A percentile compares a stretch with the other conserved stretches of the same genome.
Conservation (phyloP, 2,888 invertebrate species). For the Caenorhabditis sp. region DNA sequence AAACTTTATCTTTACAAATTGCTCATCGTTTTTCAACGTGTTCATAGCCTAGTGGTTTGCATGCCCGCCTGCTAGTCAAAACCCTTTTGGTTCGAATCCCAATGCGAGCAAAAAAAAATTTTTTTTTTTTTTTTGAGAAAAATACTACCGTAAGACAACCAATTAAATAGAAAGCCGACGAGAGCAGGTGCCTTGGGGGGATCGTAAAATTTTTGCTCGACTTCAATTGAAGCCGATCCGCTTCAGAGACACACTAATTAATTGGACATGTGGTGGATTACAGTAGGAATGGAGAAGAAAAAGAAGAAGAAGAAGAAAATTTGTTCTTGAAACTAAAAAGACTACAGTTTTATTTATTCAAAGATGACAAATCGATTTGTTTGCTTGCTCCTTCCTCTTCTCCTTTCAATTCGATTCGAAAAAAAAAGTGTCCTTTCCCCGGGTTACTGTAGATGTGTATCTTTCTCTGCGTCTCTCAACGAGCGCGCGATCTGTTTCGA, state of each 20-base stretch:
- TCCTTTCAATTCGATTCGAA: background rate
- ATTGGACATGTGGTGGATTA: slow-evolving; percentile 1
- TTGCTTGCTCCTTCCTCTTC: background rate
- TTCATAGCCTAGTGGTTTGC: background rate
- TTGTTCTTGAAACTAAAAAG: too few species aligned
- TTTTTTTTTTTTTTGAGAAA: too few species aligned
- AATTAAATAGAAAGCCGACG: background rate
- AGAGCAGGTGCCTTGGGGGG: background rate
- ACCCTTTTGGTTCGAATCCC: too few species aligned
- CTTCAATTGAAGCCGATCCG: background rate
- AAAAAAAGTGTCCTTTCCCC: background rate
- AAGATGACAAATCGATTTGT: slow-evolving; percentile 1
- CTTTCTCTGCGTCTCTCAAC: background rate
- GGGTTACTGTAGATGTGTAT: background rate
- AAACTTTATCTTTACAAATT: background rate
- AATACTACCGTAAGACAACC: background rate
- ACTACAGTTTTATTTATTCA: background rate
- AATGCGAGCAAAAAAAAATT: too few species aligned
- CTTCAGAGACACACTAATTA: background rate
- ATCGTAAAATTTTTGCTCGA: background rate
- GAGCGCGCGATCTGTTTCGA: background rate
- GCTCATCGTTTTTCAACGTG: background rate
- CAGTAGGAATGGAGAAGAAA: background rate
- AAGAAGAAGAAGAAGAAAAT: too few species aligned
- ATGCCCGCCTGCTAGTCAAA: too few species aligned